Evolutionary conservation across 2,888 invertebrate species (phyloP).

Genomic region (Iphiclides podalirius): DNA sequence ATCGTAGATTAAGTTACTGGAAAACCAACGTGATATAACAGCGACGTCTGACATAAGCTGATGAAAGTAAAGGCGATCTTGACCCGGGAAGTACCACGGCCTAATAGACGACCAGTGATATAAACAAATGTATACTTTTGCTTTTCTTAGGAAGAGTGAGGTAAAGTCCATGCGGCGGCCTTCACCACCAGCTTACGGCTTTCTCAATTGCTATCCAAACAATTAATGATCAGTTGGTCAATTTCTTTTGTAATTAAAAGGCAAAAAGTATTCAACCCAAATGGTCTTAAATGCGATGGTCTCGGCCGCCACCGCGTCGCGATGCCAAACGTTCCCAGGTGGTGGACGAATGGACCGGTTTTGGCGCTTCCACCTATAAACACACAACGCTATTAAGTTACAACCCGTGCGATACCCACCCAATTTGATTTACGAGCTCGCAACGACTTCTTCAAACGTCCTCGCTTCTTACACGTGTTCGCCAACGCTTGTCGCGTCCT

Average conservation of each 20-base stretch:
- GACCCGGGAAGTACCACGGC: too few species aligned
- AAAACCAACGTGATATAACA: background rate
- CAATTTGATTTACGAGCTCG: slow-evolving; percentile 37
- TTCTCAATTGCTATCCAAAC: too few species aligned
- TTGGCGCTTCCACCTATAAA: slow-evolving; percentile 11
- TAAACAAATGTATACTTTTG: too few species aligned
- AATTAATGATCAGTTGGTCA: too few species aligned
- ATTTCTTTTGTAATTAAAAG: too few species aligned
- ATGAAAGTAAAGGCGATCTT: too few species aligned
- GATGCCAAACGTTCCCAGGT: background rate
- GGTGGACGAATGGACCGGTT: slow-evolving; percentile 1
- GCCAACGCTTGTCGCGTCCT: slow-evolving; percentile 30
- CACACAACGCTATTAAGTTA: slow-evolving; percentile 28
- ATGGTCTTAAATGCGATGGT: background rate
- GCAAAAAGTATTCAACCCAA: too few species aligned
- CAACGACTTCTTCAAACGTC: slow-evolving; percentile 34
- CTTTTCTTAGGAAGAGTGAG: background rate
- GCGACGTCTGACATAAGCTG: too few species aligned
- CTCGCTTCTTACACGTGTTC: slow-evolving; percentile 37
- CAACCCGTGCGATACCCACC: slow-evolving; percentile 24
- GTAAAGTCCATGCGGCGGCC: background rate
- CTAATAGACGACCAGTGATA: too few species aligned
- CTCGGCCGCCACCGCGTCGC: too few species aligned
- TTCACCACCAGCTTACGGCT: too few species aligned
- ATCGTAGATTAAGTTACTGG: background rate